Conservation (phyloP, 2,888 invertebrate species). For the Ormyrus nitidulus region DNA sequence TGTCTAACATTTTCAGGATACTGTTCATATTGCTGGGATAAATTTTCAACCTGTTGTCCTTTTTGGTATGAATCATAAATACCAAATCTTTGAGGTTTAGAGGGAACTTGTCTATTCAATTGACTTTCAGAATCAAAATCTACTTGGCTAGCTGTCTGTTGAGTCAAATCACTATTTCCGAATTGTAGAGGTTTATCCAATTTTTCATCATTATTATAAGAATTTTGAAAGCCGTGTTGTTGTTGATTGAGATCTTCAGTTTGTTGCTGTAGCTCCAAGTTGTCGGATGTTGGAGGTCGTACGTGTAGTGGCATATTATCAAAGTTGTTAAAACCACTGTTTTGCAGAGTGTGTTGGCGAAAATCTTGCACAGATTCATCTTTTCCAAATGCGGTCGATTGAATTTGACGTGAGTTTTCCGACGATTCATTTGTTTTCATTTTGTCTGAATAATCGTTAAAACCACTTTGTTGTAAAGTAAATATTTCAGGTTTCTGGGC, state of each 20-base stretch:
- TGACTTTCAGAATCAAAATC: constrained; percentile 36
- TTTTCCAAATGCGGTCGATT: no score
- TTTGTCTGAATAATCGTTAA: constrained; percentile 35
- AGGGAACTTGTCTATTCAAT: constrained; percentile 5
- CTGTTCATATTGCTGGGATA: constrained; percentile 62
- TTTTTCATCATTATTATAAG: not conserved
- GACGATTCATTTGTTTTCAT: not conserved
- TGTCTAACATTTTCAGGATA: constrained; percentile 18
- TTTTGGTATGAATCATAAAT: constrained; percentile 49
- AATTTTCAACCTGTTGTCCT: constrained; percentile 59
- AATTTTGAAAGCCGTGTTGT: not conserved
- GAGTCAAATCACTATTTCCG: constrained; percentile 10
- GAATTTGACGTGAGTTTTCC: no score
- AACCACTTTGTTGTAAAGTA: constrained; percentile 41
- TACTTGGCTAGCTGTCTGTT: constrained; percentile 50
- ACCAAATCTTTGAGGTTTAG: constrained; percentile 13
- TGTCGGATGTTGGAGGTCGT: not conserved
- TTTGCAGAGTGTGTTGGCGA: no score
- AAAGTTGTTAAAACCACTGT: no score
- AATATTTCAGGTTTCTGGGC: constrained; percentile 55
- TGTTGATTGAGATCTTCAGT: not conserved
- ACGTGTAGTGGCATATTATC: not conserved
- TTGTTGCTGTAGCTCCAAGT: constrained; percentile 9
- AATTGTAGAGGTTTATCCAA: not conserved
- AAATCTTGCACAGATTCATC: no score